Conservation (phyloP, 2,888 invertebrate genomes). For the Dendrolimus pini region DNA sequence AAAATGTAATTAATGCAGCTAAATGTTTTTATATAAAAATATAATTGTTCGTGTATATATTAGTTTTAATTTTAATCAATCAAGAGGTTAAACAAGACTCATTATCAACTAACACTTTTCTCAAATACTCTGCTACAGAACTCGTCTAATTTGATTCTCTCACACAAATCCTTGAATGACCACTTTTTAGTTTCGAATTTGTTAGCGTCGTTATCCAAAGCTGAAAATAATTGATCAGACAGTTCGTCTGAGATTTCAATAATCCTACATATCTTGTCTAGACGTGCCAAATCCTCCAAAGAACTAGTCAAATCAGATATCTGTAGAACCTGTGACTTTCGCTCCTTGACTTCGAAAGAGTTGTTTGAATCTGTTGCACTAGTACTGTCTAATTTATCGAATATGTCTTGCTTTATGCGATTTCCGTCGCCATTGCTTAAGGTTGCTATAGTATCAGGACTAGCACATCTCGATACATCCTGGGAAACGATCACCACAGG, state of each 20-base stretch:
- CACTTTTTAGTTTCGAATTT: conserved; percentile 33
- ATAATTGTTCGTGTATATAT: not conserved
- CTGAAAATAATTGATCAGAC: conserved; percentile 53
- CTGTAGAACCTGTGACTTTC: conserved; percentile 53
- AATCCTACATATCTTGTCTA: conserved; percentile 63
- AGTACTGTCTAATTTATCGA: conserved; percentile 59
- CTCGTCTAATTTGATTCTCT: conserved; percentile 57
- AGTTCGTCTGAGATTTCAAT: conserved; percentile 69
- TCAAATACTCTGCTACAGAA: conserved; percentile 60
- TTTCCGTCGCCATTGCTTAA: conserved; percentile 21
- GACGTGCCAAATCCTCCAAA: conserved; percentile 48
- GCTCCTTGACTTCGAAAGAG: conserved; percentile 49
- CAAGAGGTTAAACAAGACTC: conserved; percentile 3
- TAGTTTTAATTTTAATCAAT: conserved; percentile 12
- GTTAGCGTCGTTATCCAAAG: conserved; percentile 25
- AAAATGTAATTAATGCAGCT: too few relatives aligned
- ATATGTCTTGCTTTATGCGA: conserved; percentile 40
- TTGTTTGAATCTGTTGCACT: conserved; percentile 52
- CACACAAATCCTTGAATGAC: conserved; percentile 65
- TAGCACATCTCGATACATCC: conserved; percentile 17
- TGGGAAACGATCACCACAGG: conserved; percentile 12
- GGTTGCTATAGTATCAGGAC: conserved; percentile 21
- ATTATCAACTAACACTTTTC: conserved; percentile 14
- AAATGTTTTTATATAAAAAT: not conserved
- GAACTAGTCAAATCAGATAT: conserved; percentile 55